Evolutionary conservation across 2,113 vertebrate species (phyloP).

Genomic region (Pelecanoides urinatrix): DNA sequence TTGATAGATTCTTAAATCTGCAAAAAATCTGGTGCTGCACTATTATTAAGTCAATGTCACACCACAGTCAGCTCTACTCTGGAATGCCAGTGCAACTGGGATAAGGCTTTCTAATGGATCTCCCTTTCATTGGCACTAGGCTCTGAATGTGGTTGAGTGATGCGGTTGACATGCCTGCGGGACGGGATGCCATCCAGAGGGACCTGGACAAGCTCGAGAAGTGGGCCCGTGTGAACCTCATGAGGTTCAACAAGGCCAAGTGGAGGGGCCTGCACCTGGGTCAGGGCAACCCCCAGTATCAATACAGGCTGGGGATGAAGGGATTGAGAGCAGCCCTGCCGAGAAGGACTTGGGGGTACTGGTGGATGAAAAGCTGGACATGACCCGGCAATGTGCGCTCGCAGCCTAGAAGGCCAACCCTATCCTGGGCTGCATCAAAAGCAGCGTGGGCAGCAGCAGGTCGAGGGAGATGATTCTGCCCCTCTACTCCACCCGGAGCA

Average conservation of each 20-base stretch:
- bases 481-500: not conserved
- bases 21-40: not conserved
- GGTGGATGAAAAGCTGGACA: no score
- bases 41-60: not conserved
- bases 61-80: not conserved
- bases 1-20: not conserved
- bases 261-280: not conserved
- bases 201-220: not conserved
- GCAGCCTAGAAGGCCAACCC: no score
- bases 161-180: accelerated
- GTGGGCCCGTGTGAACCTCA: not conserved
- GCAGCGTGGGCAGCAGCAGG: no score
- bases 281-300: not conserved
- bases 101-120: not conserved
- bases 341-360: no score
- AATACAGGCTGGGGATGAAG: no score
- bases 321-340: no score
- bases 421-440: no score
- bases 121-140: not conserved
- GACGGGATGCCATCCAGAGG: not conserved
- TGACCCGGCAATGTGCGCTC: no score
- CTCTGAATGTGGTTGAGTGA: not conserved
- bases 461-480: not conserved
- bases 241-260: not conserved
- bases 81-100: not conserved